A percentile compares a stretch with the other conserved stretches of the same genome.
Conservation (phyloP, 2,888 invertebrate species). For the Synanthedon formicaeformis region DNA sequence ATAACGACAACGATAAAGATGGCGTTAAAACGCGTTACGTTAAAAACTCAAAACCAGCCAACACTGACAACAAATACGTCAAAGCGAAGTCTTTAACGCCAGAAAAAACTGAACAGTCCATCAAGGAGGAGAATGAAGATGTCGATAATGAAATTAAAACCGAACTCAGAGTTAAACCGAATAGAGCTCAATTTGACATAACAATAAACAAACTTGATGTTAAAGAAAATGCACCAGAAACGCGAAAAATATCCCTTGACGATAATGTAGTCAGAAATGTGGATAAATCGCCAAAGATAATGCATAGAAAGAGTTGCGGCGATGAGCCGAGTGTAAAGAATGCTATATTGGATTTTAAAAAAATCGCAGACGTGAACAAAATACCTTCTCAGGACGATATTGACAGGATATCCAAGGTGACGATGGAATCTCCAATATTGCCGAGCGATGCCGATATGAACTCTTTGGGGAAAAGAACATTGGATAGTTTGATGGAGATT, state of each 20-base stretch:
- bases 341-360: conserved; percentile 26
- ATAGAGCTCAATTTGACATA: conserved; percentile 10
- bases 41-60: conserved; percentile 43
- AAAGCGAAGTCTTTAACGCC: conserved; percentile 57
- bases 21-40: conserved; percentile 45
- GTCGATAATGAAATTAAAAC: conserved; percentile 5
- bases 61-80: conserved; percentile 50
- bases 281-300: conserved; percentile 7
- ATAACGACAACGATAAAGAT: conserved; percentile 26
- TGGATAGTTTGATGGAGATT: conserved; percentile 90
- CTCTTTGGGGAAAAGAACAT: conserved; percentile 80
- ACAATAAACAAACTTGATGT: conserved; percentile 13
- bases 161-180: conserved; percentile 4
- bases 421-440: conserved; percentile 82
- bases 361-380: conserved; percentile 48
- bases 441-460: conserved; percentile 75
- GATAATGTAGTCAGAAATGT: conserved; percentile 12
- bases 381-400: conserved; percentile 88
- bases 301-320: conserved; percentile 60
- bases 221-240: conserved; percentile 11
- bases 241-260: conserved; percentile 8
- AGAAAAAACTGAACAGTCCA: conserved; percentile 38
- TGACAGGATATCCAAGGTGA: conserved; percentile 90
- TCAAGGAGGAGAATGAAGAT: conserved; percentile 34
- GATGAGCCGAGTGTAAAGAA: conserved; percentile 46